These are phyloP conservation scores for Syrrhaptes paradoxus DNA, from an alignment of 2,113 vertebrate species.

Conservation along the genomic window DNA sequence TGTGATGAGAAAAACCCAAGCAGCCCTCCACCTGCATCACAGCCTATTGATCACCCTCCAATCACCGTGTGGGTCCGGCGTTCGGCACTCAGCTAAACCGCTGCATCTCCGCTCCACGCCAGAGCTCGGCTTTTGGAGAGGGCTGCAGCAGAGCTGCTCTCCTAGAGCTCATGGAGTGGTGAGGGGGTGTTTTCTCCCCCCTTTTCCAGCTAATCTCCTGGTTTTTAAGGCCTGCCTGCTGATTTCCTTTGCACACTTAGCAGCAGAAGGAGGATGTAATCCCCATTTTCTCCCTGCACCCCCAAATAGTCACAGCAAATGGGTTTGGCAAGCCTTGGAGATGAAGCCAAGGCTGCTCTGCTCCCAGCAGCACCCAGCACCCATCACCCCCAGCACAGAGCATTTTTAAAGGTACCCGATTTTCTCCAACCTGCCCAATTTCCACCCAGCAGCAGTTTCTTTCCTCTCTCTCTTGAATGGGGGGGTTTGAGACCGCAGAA, in stretches of 20 bases:
- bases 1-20: neutral
- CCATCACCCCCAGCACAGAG: neutral
- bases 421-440: neutral
- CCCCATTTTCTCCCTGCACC: neutral
- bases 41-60: neutral
- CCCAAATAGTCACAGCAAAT: fast-evolving
- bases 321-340: neutral
- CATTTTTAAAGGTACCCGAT: neutral
- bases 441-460: neutral
- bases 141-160: no score
- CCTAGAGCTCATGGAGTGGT: fast-evolving
- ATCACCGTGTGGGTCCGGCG: neutral
- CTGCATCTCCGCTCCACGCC: neutral
- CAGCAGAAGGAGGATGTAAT: fast-evolving
- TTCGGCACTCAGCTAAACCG: neutral
- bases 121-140: neutral
- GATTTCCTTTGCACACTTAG: neutral
- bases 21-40: neutral
- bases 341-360: fast-evolving
- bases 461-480: neutral
- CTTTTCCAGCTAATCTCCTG: neutral
- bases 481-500: neutral
- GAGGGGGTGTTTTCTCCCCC: fast-evolving
- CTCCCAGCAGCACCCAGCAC: neutral
- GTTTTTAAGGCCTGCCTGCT: neutral